Evolutionary conservation across 2,888 invertebrate genomes (phyloP).

Genomic region (Panorpa germanica): DNA sequence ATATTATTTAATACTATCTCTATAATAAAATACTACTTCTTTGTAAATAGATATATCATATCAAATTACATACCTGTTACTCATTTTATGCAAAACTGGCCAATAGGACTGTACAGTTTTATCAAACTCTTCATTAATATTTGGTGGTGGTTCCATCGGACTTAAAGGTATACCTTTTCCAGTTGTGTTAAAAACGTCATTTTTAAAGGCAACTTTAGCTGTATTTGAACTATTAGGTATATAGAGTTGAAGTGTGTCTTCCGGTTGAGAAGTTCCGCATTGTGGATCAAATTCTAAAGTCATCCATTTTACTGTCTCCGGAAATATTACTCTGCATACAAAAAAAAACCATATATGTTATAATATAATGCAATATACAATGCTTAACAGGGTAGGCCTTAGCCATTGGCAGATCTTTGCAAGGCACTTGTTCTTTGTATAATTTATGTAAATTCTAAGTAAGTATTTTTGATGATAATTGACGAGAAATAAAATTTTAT

Average conservation of each 20-base stretch:
- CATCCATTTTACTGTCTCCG: conserved; percentile 75
- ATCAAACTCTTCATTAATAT: too few species aligned
- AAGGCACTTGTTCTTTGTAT: too few species aligned
- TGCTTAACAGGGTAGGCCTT: neutral
- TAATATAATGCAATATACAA: neutral
- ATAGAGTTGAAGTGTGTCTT: conserved; percentile 67
- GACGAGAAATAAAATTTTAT: too few species aligned
- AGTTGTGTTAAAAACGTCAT: neutral
- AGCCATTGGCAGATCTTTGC: too few species aligned
- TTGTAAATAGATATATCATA: too few species aligned
- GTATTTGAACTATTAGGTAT: conserved; percentile 33
- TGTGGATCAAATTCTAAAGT: conserved; percentile 84
- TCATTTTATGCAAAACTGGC: too few species aligned
- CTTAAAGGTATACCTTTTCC: conserved; percentile 12
- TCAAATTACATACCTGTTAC: too few species aligned
- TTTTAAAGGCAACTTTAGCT: conserved; percentile 16
- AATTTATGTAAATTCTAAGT: too few species aligned
- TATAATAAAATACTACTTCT: too few species aligned
- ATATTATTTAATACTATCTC: too few species aligned
- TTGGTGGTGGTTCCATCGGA: neutral
- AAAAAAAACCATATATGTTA: conserved; percentile 7
- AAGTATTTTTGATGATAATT: too few species aligned
- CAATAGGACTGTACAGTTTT: too few species aligned
- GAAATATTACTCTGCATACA: conserved; percentile 58
- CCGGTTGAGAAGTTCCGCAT: conserved; percentile 83